These are phyloP conservation scores for Coracias cyanogaster DNA, from an alignment of 2,797 vertebrate genomes.

Conservation along the genomic window DNA sequence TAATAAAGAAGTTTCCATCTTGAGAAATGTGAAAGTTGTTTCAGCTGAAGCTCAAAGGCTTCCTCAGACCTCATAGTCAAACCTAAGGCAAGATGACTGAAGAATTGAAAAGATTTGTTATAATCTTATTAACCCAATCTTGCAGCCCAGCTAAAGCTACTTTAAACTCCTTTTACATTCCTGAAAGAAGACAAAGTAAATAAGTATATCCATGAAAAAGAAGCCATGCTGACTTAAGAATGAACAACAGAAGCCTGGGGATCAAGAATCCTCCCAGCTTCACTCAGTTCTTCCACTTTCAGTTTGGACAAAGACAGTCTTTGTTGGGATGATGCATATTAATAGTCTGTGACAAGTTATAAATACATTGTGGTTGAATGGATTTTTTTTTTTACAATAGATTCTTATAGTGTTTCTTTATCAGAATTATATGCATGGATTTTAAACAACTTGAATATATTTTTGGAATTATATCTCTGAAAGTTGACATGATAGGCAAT, in stretches of 20 bases:
- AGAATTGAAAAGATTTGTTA: constrained; percentile 61
- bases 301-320: neutral
- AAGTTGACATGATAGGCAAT: constrained; percentile 39
- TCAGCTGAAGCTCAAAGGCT: neutral
- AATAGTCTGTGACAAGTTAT: constrained; percentile 32
- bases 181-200: constrained; percentile 68
- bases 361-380: neutral
- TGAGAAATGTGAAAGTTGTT: constrained; percentile 13
- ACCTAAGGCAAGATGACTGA: constrained; percentile 17
- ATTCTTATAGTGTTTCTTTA: constrained; percentile 44
- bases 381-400: constrained; percentile 31
- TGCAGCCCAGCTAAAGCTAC: constrained; percentile 62
- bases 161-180: constrained; percentile 71
- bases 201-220: constrained; percentile 60
- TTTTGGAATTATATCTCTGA: constrained; percentile 52
- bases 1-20: constrained; percentile 9
- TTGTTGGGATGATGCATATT: constrained; percentile 43
- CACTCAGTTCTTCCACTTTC: neutral
- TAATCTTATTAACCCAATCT: constrained; percentile 73
- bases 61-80: constrained; percentile 21
- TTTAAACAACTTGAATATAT: constrained; percentile 40
- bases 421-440: constrained; percentile 40
- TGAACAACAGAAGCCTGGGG: constrained; percentile 10
- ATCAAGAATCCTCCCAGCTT: constrained; percentile 14
- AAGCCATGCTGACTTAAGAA: constrained; percentile 19